These are phyloP conservation scores for Temnothorax ravouxi DNA, from an alignment of 2,888 invertebrate species.

Conservation along the genomic window DNA sequence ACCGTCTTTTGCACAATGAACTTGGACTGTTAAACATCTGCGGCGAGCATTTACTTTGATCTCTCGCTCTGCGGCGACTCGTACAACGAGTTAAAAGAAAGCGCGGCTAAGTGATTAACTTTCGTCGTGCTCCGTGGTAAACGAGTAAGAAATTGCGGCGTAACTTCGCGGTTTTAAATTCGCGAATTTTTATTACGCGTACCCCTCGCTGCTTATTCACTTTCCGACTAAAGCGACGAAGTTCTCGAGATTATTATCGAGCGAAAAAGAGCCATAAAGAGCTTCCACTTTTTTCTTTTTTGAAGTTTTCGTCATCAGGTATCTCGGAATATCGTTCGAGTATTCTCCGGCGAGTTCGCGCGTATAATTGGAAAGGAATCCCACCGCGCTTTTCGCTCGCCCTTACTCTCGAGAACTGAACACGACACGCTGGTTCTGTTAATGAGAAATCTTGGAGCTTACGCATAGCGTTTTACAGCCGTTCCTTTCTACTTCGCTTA, in stretches of 20 bases:
- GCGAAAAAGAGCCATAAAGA: conserved; percentile 27
- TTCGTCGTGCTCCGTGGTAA: conserved; percentile 28
- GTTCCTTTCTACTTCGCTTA: conserved; percentile 27
- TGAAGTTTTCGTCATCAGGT: conserved; percentile 43
- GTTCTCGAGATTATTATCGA: conserved; percentile 72
- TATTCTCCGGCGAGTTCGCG: conserved; percentile 68
- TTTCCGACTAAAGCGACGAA: conserved; percentile 58
- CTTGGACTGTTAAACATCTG: conserved; percentile 39
- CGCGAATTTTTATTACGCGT: conserved; percentile 63
- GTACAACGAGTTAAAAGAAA: conserved; percentile 38
- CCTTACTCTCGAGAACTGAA: conserved; percentile 8
- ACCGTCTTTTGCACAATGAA: conserved; percentile 11
- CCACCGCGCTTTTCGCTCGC: conserved; percentile 28
- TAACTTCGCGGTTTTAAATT: conserved; percentile 66
- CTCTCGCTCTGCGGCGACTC: conserved; percentile 22
- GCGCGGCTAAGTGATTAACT: conserved; percentile 52
- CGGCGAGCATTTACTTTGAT: conserved; percentile 36
- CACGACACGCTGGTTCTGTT: conserved; percentile 64
- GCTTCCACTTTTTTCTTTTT: background rate
- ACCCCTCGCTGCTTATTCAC: conserved; percentile 56
- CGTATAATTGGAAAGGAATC: conserved; percentile 72
- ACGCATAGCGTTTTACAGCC: conserved; percentile 16
- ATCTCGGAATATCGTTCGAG: conserved; percentile 64
- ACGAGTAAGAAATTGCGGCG: conserved; percentile 48
- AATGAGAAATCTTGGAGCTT: conserved; percentile 71